Percentiles rank a stretch among this genome's conserved stretches.
Conservation (phyloP, 2,113 vertebrate genomes). For the Forbesichthys agassizii region DNA sequence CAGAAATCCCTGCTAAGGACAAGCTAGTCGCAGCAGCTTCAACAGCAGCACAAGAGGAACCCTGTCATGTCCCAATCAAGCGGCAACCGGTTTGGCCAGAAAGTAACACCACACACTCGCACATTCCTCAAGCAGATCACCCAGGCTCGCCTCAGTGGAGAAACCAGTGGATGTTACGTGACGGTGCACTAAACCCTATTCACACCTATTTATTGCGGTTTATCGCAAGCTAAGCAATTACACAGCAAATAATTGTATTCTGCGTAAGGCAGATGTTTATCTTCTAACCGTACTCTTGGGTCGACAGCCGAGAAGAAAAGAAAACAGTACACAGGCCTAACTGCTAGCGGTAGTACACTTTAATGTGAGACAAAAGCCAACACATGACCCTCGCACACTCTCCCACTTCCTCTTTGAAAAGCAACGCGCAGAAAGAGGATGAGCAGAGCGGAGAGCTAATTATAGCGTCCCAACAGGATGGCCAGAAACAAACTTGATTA, state of each 20-base stretch:
- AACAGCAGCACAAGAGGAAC: conserved; percentile 51
- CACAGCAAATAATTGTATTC: neutral
- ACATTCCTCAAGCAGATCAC: conserved; percentile 49
- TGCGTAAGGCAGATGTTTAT: no score
- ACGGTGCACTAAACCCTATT: conserved; percentile 23
- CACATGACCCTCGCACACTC: conserved; percentile 36
- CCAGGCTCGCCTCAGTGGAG: conserved; percentile 36
- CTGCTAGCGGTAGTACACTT: neutral
- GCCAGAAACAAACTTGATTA: conserved; percentile 78
- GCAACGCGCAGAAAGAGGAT: conserved; percentile 40
- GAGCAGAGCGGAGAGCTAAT: conserved; percentile 63
- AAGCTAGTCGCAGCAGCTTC: conserved; percentile 37
- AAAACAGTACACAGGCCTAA: conserved; percentile 7
- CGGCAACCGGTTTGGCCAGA: conserved; percentile 60
- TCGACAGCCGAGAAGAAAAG: conserved; percentile 6
- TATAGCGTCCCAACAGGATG: conserved; percentile 71
- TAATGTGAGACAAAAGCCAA: conserved; percentile 12
- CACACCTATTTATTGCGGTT: neutral
- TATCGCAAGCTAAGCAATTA: neutral
- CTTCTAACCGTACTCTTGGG: neutral
- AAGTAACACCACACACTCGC: conserved; percentile 57
- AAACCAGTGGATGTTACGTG: conserved; percentile 22
- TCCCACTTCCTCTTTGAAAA: conserved; percentile 46
- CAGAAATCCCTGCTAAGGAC: no score
- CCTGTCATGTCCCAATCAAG: conserved; percentile 63